A percentile compares a stretch with the other conserved stretches of the same genome.
phyloP scores from a whole-genome alignment of 2,113 vertebrate species.

The Glaucomys volans region DNA sequence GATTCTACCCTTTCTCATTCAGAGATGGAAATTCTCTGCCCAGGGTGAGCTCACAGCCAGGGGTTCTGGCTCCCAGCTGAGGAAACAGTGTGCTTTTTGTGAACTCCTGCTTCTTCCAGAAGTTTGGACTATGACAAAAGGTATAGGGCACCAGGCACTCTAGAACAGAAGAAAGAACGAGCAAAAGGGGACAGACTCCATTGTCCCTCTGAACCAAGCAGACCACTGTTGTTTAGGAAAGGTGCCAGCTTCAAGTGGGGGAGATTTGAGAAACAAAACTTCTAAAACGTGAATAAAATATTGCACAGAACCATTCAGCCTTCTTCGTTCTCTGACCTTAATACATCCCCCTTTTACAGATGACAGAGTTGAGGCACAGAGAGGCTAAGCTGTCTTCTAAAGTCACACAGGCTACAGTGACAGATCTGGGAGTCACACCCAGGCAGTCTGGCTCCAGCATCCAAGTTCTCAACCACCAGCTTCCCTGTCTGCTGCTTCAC shows the following conservation, averaged over 20 bases:
- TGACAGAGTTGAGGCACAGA: background rate
- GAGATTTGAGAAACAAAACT: background rate
- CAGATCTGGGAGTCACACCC: background rate
- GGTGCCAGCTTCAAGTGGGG: background rate
- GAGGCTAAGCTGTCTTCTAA: background rate
- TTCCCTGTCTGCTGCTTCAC: background rate
- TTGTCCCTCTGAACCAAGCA: background rate
- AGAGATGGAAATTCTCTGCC: slow-evolving; percentile 26
- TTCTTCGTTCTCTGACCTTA: background rate
- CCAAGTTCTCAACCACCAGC: background rate
- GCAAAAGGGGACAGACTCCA: background rate
- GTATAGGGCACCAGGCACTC: background rate
- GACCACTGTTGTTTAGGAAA: background rate
- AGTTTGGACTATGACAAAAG: background rate
- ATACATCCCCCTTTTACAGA: background rate
- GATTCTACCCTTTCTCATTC: background rate
- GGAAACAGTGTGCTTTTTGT: background rate
- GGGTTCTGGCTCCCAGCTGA: background rate
- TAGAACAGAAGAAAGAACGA: background rate
- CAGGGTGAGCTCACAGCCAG: background rate
- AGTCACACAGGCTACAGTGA: background rate
- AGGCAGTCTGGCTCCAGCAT: no score
- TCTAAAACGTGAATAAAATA: background rate
- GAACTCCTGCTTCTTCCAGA: background rate
- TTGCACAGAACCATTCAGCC: background rate